Conservation (phyloP, 2,888 invertebrate genomes). For the Dasypolia templi region DNA sequence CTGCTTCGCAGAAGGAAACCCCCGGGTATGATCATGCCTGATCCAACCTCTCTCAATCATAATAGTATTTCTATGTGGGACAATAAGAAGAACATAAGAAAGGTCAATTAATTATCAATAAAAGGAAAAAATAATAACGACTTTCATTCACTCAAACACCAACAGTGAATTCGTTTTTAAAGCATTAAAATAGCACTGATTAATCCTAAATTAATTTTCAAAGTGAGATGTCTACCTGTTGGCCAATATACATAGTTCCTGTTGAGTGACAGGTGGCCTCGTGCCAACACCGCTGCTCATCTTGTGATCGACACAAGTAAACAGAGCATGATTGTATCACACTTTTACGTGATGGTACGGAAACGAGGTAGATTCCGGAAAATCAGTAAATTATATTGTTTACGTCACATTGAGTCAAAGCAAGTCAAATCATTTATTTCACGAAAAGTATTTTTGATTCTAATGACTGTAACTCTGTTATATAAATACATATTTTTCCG, state of each 20-base stretch:
- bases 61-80: background rate
- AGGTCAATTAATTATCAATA: slow-evolving; percentile 2
- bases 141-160: slow-evolving; percentile 24
- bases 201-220: slow-evolving; percentile 51
- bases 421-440: background rate
- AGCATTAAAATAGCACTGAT: slow-evolving; percentile 47
- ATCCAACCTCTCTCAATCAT: background rate
- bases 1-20: too few relatives aligned
- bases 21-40: background rate
- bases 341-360: slow-evolving; percentile 39
- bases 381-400: background rate
- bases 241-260: background rate
- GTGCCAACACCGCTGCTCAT: slow-evolving; percentile 26
- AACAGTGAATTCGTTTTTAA: slow-evolving; percentile 7
- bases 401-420: background rate
- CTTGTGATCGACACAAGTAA: slow-evolving; percentile 40
- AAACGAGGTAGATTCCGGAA: slow-evolving; percentile 22
- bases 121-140: slow-evolving; percentile 4
- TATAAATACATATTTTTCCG: background rate
- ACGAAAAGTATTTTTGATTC: background rate
- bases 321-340: slow-evolving; percentile 40
- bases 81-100: background rate
- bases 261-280: slow-evolving; percentile 41
- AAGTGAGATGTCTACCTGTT: slow-evolving; percentile 29
- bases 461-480: background rate